Conservation (phyloP, 2,113 vertebrate genomes). For the Emydocephalus ijimae region DNA sequence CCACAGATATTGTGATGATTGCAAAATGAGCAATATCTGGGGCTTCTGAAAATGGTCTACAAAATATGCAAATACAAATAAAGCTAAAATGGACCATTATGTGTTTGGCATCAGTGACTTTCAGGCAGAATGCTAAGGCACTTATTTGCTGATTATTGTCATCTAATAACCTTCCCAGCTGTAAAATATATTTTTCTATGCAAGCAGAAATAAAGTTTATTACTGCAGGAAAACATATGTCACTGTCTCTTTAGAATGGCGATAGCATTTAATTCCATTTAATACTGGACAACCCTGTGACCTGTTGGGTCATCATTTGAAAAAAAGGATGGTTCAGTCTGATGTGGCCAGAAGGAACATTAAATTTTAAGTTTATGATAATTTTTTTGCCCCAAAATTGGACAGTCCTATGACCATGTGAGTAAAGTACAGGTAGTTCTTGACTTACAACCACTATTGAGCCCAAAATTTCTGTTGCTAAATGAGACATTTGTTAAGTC, state of each 20-base stretch:
- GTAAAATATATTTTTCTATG: not conserved
- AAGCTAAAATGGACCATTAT: conserved; percentile 29
- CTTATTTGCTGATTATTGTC: not conserved
- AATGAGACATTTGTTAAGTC: not conserved
- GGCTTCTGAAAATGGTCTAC: conserved; percentile 26
- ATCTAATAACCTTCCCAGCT: conserved; percentile 29
- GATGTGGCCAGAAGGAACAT: not conserved
- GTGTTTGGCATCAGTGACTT: conserved; percentile 11
- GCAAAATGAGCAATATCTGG: conserved; percentile 36
- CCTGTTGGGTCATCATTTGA: not conserved
- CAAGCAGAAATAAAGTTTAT: not conserved
- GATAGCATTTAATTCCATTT: not conserved
- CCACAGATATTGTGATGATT: conserved; percentile 42
- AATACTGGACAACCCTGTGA: not conserved
- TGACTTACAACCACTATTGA: not conserved
- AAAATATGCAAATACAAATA: conserved; percentile 40
- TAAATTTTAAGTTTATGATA: not conserved
- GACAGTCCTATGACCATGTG: not conserved
- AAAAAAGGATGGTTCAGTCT: not conserved
- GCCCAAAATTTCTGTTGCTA: not conserved
- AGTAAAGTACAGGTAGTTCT: not conserved
- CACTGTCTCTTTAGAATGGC: not conserved
- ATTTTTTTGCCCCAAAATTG: not conserved
- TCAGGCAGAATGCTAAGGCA: not conserved
- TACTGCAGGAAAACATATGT: not conserved